A percentile compares a stretch with the other conserved stretches of the same genome.
Conservation (phyloP, 1,140 invertebrate genomes). For the Lasaia peninsularis region DNA sequence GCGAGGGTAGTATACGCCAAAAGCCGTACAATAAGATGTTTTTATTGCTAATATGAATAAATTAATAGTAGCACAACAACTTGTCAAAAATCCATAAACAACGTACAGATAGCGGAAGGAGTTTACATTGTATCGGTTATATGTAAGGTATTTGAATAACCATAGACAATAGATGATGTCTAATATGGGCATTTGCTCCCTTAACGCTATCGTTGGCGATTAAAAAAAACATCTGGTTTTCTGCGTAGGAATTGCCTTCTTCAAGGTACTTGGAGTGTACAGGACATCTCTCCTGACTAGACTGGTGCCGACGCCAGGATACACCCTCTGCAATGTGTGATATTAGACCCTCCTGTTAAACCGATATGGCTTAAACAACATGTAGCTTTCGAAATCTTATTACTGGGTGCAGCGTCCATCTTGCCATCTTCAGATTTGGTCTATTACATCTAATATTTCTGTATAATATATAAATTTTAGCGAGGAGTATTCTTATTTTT, state of each 20-base stretch:
- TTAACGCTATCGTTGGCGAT: too few species aligned
- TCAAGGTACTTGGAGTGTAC: background rate
- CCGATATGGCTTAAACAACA: slow-evolving; percentile 13
- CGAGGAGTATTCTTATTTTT: too few species aligned
- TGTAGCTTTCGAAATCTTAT: background rate
- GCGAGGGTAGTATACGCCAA: too few species aligned
- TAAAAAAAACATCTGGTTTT: background rate
- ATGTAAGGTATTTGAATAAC: too few species aligned
- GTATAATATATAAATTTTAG: too few species aligned
- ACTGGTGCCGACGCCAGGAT: slow-evolving; percentile 10
- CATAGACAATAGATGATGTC: too few species aligned
- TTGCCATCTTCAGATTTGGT: background rate
- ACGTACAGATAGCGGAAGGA: too few species aligned
- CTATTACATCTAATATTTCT: too few species aligned
- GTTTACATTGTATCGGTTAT: too few species aligned
- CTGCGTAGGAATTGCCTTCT: background rate
- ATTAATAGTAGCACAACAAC: too few species aligned
- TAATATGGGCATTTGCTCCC: too few species aligned
- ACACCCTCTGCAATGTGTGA: slow-evolving; percentile 48
- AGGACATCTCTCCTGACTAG: background rate
- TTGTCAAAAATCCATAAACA: too few species aligned
- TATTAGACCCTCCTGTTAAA: slow-evolving; percentile 46
- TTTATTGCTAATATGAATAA: background rate
- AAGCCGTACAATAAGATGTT: background rate
- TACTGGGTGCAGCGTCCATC: background rate